Conservation (phyloP, 1,140 invertebrate species). For the Drosophila albomicans region DNA sequence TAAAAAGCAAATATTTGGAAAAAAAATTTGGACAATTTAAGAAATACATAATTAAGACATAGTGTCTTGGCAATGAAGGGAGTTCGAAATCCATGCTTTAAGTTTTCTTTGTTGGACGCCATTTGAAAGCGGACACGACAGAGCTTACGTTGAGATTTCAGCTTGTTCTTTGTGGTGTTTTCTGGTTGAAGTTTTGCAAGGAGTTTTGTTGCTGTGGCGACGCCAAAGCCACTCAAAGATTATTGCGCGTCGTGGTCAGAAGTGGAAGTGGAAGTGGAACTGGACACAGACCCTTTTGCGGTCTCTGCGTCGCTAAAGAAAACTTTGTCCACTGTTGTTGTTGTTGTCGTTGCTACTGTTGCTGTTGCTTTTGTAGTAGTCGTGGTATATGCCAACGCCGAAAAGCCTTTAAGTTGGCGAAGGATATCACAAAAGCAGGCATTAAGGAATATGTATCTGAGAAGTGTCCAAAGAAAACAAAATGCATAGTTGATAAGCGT, state of each 20-base stretch:
- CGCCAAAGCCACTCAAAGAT: constrained; percentile 39
- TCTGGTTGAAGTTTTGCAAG: constrained; percentile 26
- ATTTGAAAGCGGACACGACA: constrained; percentile 14
- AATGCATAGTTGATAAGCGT: constrained; percentile 49
- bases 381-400: constrained; percentile 13
- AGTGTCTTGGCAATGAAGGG: not conserved
- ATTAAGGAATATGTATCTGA: constrained; percentile 31
- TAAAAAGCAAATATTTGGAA: not conserved
- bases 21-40: not conserved
- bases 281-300: constrained; percentile 41
- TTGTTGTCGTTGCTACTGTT: too few relatives aligned
- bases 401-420: constrained; percentile 52
- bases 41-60: not conserved
- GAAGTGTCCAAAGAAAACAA: constrained; percentile 16
- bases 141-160: constrained; percentile 42
- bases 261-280: constrained; percentile 14
- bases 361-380: too few relatives aligned
- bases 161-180: constrained; percentile 43
- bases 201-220: constrained; percentile 36
- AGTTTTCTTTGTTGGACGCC: constrained; percentile 26
- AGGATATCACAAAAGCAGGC: constrained; percentile 42
- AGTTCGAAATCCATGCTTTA: not conserved
- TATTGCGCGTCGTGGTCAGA: constrained; percentile 34
- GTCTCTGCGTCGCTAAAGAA: constrained; percentile 24
- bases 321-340: constrained; percentile 24